phyloP scores from a whole-genome alignment of 2,113 vertebrate genomes.

The Solea solea region DNA sequence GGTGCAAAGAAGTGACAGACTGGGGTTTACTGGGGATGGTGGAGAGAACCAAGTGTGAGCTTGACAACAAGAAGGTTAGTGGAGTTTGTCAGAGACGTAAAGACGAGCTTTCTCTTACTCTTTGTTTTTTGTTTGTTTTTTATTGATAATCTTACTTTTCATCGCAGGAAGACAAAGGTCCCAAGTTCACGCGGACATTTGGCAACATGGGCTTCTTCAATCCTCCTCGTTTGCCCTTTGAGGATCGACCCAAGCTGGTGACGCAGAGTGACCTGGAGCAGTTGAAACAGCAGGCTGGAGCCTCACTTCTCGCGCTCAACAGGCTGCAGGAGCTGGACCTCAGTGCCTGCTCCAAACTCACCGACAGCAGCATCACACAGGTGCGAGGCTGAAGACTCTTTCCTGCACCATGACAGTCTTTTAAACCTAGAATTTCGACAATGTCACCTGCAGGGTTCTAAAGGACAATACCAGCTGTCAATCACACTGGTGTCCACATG shows the following conservation, averaged over 20 bases:
- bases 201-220: conserved; percentile 85
- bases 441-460: too few relatives aligned
- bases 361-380: conserved; percentile 86
- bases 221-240: conserved; percentile 69
- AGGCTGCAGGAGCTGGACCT: conserved; percentile 85
- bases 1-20: conserved; percentile 86
- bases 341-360: conserved; percentile 85
- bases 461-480: too few relatives aligned
- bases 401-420: too few relatives aligned
- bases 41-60: conserved; percentile 56
- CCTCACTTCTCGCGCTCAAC: conserved; percentile 77
- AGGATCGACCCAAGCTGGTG: conserved; percentile 73
- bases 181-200: conserved; percentile 82
- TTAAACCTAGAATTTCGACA: too few relatives aligned
- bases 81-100: not conserved
- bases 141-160: not conserved
- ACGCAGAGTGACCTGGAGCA: conserved; percentile 67
- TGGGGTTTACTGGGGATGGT: conserved; percentile 85
- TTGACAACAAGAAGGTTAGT: conserved; percentile 62
- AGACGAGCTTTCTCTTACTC: not conserved
- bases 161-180: conserved; percentile 73
- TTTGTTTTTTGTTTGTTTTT: not conserved
- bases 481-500: too few relatives aligned
- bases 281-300: conserved; percentile 63
- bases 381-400: conserved; percentile 55